These are phyloP conservation scores for Poliocrania exsul DNA, from an alignment of 2,797 vertebrate species.

Conservation along the genomic window DNA sequence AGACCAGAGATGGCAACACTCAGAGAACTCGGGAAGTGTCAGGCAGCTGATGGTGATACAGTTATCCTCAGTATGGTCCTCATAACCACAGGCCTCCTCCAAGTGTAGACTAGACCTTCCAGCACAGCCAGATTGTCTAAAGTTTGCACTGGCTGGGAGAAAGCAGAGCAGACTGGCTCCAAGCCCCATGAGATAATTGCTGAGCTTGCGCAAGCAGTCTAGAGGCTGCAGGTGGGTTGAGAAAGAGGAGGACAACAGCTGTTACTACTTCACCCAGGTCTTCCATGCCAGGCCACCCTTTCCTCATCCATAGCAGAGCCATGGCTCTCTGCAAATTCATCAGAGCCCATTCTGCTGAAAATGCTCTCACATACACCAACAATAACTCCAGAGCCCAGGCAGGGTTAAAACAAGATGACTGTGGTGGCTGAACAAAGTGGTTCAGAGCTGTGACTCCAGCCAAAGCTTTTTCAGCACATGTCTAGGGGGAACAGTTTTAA, in stretches of 20 bases:
- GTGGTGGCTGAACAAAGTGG: background rate
- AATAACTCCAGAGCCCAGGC: background rate
- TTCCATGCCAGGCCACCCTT: background rate
- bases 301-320: background rate
- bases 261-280: slow-evolving; percentile 17
- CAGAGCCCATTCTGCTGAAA: slow-evolving; percentile 13
- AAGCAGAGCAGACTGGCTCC: background rate
- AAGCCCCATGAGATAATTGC: background rate
- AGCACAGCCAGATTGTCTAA: background rate
- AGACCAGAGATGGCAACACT: background rate
- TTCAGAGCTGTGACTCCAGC: background rate
- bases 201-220: background rate
- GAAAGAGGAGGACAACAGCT: background rate
- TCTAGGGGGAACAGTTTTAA: background rate
- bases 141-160: background rate
- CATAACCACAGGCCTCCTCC: background rate
- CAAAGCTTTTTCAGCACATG: background rate
- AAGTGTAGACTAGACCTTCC: background rate
- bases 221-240: background rate
- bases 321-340: background rate
- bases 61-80: background rate
- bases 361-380: background rate
- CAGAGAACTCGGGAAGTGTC: background rate
- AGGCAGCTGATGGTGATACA: rapidly evolving
- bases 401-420: background rate